A percentile compares a stretch with the other conserved stretches of the same genome.
Conservation (phyloP, 2,797 vertebrate genomes). For the Clarias platycephalus region DNA sequence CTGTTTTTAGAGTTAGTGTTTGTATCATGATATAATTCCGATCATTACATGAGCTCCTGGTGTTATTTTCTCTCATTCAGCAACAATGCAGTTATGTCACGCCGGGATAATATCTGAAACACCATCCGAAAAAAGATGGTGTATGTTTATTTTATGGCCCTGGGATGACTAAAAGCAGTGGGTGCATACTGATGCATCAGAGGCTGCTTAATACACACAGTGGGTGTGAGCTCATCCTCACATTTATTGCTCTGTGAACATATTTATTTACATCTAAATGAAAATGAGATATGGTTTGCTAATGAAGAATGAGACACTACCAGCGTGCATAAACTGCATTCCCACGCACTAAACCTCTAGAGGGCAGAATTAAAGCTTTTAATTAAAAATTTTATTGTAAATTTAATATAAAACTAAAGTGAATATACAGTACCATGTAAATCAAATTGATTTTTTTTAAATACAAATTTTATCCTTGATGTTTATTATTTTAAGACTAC, state of each 20-base stretch:
- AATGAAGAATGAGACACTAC: conserved; percentile 11
- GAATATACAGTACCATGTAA: neutral
- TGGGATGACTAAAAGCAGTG: conserved; percentile 32
- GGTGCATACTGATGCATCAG: conserved; percentile 27
- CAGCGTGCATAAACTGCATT: neutral
- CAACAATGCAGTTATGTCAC: conserved; percentile 1
- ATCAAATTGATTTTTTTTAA: too few species aligned
- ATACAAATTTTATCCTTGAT: neutral
- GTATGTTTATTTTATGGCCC: conserved; percentile 25
- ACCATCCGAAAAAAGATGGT: neutral
- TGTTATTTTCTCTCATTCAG: conserved; percentile 15
- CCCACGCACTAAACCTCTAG: conserved; percentile 15
- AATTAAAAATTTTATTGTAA: neutral
- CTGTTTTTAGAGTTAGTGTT: too few species aligned
- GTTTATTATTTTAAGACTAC: neutral
- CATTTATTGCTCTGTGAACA: conserved; percentile 32
- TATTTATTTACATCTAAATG: conserved; percentile 38
- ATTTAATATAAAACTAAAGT: neutral
- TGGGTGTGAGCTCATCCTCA: conserved; percentile 27
- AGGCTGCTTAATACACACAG: conserved; percentile 38
- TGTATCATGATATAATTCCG: neutral
- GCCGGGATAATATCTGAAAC: conserved; percentile 26
- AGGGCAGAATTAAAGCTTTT: conserved; percentile 39
- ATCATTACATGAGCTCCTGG: conserved; percentile 3
- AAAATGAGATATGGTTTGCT: conserved; percentile 14